Percentiles rank a stretch among this genome's conserved stretches.
Conservation (phyloP, 2,113 vertebrate species). For the Myxocyprinus asiaticus region DNA sequence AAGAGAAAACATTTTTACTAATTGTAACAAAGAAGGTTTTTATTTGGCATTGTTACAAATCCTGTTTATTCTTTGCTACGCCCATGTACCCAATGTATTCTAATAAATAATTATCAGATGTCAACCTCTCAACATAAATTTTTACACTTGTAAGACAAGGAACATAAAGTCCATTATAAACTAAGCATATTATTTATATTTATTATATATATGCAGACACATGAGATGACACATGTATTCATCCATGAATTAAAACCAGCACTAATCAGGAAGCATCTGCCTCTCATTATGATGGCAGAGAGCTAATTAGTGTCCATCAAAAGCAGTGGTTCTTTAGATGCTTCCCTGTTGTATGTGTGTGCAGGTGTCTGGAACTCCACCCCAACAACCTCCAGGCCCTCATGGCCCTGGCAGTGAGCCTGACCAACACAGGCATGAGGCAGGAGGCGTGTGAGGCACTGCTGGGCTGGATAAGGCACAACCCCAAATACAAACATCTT, state of each 20-base stretch:
- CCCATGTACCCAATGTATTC: too few species aligned
- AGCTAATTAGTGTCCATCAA: slow-evolving; percentile 67
- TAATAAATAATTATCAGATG: too few species aligned
- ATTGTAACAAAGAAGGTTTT: too few species aligned
- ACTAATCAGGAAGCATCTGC: slow-evolving; percentile 54
- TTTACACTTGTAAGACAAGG: too few species aligned
- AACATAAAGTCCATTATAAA: neutral
- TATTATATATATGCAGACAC: neutral
- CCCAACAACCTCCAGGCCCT: slow-evolving; percentile 92
- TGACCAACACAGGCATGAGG: slow-evolving; percentile 93
- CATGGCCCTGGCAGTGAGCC: slow-evolving; percentile 95
- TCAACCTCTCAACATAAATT: too few species aligned
- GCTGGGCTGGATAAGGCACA: slow-evolving; percentile 90
- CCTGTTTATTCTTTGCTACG: too few species aligned
- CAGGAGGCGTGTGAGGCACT: slow-evolving; percentile 91
- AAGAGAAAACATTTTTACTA: too few species aligned
- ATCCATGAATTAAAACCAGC: slow-evolving; percentile 43
- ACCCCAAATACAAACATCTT: slow-evolving; percentile 91
- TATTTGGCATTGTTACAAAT: too few species aligned
- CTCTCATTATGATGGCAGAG: slow-evolving; percentile 58
- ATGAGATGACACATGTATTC: slow-evolving; percentile 36
- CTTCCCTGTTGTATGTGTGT: slow-evolving; percentile 31
- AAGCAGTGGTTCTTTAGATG: slow-evolving; percentile 65
- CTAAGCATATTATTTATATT: neutral
- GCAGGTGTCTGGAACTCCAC: slow-evolving; percentile 95